A percentile compares a stretch with the other conserved stretches of the same genome.
These are phyloP conservation scores for Takifugu rubripes DNA, from an alignment of 2,797 vertebrate genomes.

Conservation along the genomic window DNA sequence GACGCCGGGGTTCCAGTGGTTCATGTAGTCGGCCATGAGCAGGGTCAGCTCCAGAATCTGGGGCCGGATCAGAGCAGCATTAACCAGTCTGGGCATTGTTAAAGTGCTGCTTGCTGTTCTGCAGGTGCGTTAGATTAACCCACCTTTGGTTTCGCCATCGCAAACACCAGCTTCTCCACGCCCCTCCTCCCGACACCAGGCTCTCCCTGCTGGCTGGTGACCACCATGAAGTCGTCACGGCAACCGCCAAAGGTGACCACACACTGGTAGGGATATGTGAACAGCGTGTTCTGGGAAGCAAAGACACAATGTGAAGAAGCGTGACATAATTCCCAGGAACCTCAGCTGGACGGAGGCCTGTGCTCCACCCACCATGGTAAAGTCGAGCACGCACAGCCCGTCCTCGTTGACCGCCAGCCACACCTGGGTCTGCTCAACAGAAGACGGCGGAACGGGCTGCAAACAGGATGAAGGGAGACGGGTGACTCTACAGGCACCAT, in stretches of 20 bases:
- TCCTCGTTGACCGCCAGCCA: slow-evolving; percentile 96
- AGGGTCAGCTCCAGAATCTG: slow-evolving; percentile 92
- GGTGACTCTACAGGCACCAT: neutral
- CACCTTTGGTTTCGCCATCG: slow-evolving; percentile 88
- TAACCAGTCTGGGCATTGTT: neutral
- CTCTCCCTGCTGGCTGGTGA: slow-evolving; percentile 84
- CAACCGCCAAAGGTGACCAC: slow-evolving; percentile 92
- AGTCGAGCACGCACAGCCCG: slow-evolving; percentile 88
- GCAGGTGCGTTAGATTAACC: no score
- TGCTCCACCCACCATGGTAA: slow-evolving; percentile 81
- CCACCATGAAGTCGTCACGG: slow-evolving; percentile 92
- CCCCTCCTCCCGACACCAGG: slow-evolving; percentile 80
- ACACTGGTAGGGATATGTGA: slow-evolving; percentile 82
- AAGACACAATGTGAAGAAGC: slow-evolving; percentile 27
- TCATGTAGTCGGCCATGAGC: slow-evolving; percentile 93
- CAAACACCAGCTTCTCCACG: slow-evolving; percentile 87
- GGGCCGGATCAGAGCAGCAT: neutral
- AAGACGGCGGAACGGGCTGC: slow-evolving; percentile 82
- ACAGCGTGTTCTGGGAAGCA: slow-evolving; percentile 80
- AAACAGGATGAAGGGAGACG: slow-evolving; percentile 33
- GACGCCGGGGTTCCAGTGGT: slow-evolving; percentile 75
- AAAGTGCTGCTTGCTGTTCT: neutral
- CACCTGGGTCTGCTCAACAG: slow-evolving; percentile 76
- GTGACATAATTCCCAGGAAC: slow-evolving; percentile 31
- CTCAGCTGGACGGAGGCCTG: neutral